Evolutionary conservation across 2,888 invertebrate genomes (phyloP), one percentile per base, ranked within the genome.

Genomic region (Dascillus cervinus): DNA sequence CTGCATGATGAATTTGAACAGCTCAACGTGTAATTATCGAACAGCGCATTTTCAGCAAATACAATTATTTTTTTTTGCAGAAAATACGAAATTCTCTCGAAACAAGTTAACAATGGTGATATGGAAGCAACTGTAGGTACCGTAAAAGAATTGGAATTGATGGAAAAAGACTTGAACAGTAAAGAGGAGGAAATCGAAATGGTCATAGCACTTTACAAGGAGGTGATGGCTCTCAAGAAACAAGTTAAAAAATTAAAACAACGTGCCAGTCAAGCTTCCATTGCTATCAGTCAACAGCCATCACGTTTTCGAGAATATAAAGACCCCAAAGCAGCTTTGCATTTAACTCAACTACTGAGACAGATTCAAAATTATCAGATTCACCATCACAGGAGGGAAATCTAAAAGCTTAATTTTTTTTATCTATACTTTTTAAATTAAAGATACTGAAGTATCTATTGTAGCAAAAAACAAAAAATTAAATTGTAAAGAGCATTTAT

Each of bases 141-240:
- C 1, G 4, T 53, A n/a, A 51, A 53, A 21, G 51, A 62, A 41
- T 39, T 66, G 27, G 61, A 60, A 34, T 36, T 42, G 5, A 46
- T 65, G 40, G 66, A 66, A 37, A 46, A 45, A 14, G 54, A 60
- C 26, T 43, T 57, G 11, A 58, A 51, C 20, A 59, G 56, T 23
- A 66, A 65, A 41, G 65, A 66, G 43, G 60, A 62, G 29, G 66
- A 65, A 43, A 65, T 65, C 3, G 57, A 54, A 6, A 63, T 64
- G 58, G 64, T 65, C 11, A 62, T 65, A 60, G 43, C 55, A 1
- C 42, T 66, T 11, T 65, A 62, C 35, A 62, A 60, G 22, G 65
- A 66, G 43, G 63, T 67, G n/a, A 23, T 62, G 23, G 60, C 61
- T 3, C 41, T 63, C 24, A 65, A 65, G 40, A 54, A 62, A 25